Conservation (phyloP, 37 sponge, comb jelly and placozoan species). For the Beroe ovata region DNA sequence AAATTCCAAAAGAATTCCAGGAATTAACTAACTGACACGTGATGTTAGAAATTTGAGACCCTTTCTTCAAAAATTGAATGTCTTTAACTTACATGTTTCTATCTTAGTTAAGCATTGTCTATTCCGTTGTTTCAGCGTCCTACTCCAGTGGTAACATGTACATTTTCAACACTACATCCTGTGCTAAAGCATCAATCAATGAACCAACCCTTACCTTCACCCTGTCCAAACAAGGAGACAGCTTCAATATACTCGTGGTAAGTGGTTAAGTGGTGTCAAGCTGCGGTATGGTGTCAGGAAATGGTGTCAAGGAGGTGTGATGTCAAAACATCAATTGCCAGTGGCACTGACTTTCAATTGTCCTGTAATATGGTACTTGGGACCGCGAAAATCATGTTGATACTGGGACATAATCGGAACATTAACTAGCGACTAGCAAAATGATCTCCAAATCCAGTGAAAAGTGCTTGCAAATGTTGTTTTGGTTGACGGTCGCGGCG, state of each 20-base stretch:
- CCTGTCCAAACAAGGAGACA: slow-evolving; percentile 68
- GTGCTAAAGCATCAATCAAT: slow-evolving; percentile 22
- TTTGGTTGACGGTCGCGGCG: slow-evolving; percentile 46
- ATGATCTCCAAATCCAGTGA: not conserved
- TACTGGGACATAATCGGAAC: not conserved
- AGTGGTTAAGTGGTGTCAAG: too few species aligned
- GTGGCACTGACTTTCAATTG: too few species aligned
- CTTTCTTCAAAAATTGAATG: too few species aligned
- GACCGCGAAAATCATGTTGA: not conserved
- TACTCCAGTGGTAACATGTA: slow-evolving; percentile 89
- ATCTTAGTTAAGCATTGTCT: too few species aligned
- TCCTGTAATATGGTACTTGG: too few species aligned
- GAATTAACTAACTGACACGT: too few species aligned
- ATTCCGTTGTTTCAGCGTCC: slow-evolving; percentile 68
- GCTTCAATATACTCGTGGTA: slow-evolving; percentile 35
- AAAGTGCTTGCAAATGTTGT: not conserved
- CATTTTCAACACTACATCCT: slow-evolving; percentile 74
- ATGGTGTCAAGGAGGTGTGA: too few species aligned
- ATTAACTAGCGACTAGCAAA: slow-evolving; percentile 13
- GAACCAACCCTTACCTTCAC: slow-evolving; percentile 28
- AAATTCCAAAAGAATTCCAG: too few species aligned
- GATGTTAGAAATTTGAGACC: too few species aligned
- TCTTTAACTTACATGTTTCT: too few species aligned
- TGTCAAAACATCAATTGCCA: too few species aligned
- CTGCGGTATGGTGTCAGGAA: too few species aligned